Evolutionary conservation across 2,888 invertebrate species (phyloP), one percentile per base, ranked within the genome.

Genomic region (Temnothorax rugatulus): DNA sequence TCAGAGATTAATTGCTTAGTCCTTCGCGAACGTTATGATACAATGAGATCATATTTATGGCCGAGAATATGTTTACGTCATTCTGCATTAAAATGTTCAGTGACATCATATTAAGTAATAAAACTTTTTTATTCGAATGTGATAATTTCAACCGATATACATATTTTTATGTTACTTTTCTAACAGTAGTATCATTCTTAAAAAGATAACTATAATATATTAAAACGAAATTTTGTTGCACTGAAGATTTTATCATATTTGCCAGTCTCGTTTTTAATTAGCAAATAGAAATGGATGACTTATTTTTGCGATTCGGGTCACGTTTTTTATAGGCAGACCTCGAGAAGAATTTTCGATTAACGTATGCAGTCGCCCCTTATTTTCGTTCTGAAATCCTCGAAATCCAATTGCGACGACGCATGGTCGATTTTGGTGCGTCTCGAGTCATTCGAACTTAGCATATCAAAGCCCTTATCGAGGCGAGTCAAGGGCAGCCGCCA

Each of bases 391-490:
- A 50, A 29, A 61, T 90, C 85, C 82, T 86, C 85, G 86, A 90
- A 87, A 89, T 89, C 84, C 88, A 88, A 91, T 91, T 91, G 84
- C 88, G 88, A 83, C 82, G 88, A 89, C 74, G 87, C 88, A 88
- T 88, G 86, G 87, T 88, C 88, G 89, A 86, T 91, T 91, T 89
- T 88, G 90, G 47, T 47, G 90, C 91, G 89, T 92, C 91, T 91
- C 89, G 88, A 87, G 87, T 93, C 92, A 89, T 88, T 91, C 89
- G 85, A 87, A 91, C 89, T 93, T 93, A 93, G 92, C 93, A 93
- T 93, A 92, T 92, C 93, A 93, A 93, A 93, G 93, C 91, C 88
- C 88, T 88, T 90, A 91, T 93, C 90, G 90, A 90, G 86, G 83
- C 85, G 84, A 87, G 85, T 87, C 83, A 84, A 85, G 87, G 85